Evolutionary conservation across 1,140 invertebrate species (phyloP).

Genomic region (Uloborus diversus): DNA sequence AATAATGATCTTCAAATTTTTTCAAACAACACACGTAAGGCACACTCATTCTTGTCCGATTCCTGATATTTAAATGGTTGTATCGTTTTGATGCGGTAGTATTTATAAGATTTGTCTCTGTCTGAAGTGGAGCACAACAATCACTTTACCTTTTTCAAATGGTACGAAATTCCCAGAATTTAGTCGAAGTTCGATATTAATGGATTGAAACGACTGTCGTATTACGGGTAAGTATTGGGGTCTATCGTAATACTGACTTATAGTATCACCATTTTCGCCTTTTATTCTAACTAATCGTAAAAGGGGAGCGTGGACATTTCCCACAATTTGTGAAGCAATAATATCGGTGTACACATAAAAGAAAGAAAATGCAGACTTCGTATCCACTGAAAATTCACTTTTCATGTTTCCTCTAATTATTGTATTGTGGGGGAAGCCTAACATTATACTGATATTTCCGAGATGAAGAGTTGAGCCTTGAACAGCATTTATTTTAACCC

Average conservation of each 20-base stretch:
- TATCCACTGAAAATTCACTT: background rate
- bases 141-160: background rate
- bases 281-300: background rate
- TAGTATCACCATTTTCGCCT: background rate
- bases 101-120: background rate
- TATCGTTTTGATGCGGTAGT: background rate
- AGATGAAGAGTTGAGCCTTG: no score
- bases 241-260: background rate
- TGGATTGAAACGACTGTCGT: background rate
- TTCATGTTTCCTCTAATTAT: background rate
- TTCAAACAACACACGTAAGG: background rate
- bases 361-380: background rate
- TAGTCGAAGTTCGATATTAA: background rate
- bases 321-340: background rate
- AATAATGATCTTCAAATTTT: background rate
- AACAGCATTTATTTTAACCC: background rate
- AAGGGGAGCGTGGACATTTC: background rate
- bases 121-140: background rate
- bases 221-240: background rate
- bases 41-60: background rate
- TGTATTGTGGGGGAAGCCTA: no score
- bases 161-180: background rate
- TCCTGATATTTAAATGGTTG: background rate
- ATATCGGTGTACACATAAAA: background rate
- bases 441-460: no score